These are phyloP conservation scores for Gallinago stenura DNA, from an alignment of 2,797 vertebrate genomes.

Conservation along the genomic window DNA sequence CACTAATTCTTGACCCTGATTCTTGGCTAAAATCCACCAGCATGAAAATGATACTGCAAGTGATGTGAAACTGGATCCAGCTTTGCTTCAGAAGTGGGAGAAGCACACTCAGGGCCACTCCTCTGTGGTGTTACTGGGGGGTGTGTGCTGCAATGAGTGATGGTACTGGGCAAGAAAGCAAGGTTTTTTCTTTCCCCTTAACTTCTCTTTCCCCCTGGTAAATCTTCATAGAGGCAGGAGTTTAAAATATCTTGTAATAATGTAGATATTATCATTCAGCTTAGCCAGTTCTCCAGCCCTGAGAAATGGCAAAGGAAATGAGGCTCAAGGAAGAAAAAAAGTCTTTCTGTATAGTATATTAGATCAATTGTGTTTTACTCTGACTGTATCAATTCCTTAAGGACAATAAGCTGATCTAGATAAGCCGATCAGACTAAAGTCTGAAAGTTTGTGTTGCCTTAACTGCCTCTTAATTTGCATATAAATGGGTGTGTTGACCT, in stretches of 20 bases:
- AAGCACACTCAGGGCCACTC: neutral
- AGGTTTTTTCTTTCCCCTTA: neutral
- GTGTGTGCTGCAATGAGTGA: neutral
- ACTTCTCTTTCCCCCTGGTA: neutral
- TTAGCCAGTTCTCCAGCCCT: neutral
- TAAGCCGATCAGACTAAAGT: neutral
- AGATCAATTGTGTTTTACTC: neutral
- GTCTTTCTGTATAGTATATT: neutral
- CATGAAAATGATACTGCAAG: neutral
- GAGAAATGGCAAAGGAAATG: neutral
- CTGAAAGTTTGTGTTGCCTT: neutral
- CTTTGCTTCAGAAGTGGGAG: neutral
- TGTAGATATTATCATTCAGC: neutral
- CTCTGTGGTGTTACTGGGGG: fast-evolving
- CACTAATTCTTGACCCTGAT: neutral
- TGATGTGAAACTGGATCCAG: neutral
- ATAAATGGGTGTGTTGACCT: slow-evolving; percentile 37
- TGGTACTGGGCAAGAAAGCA: neutral
- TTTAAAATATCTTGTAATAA: neutral
- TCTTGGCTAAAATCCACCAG: neutral
- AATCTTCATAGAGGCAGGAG: neutral
- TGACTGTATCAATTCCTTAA: neutral
- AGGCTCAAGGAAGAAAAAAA: neutral
- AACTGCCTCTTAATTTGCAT: slow-evolving; percentile 20
- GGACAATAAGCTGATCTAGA: neutral